Base-by-base conservation (phyloP, 1,140 invertebrate genomes). In the Zelostemma sp. region DNA sequence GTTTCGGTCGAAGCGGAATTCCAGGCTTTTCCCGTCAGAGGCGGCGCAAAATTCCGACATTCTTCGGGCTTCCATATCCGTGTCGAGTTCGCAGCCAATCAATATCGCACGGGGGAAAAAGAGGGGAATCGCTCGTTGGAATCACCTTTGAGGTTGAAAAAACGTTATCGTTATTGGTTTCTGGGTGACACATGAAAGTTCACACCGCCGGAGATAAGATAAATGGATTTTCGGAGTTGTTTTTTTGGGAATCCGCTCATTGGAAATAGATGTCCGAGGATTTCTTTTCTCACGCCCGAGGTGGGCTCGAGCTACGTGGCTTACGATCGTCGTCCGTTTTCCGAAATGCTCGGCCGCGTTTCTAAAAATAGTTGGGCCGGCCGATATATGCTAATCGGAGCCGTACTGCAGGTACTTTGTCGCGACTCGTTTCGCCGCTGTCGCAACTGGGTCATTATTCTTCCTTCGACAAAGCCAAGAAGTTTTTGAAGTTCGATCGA, bases 51-150 rank as follows among this genome's bases (percentile, higher is more conserved):
- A 78, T 80, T 80, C 77, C 78, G 69, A 80, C 75, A 70, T 78
- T 80, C 77, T 63, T 72, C 67, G 53, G 75, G 78, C 75, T 78
- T 80, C 74, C 78, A 70, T 80, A 80, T 80, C 76, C 71, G 74
- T 80, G 75, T 80, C 76, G 77, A 77, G 73, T 79, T 78, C 71
- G 74, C 63, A 63, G 67, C 61, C 73, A 78, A 80, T 80, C 76
- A 56, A 80, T 80, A 80, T 74, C 71, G 64, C 66, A 49, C 71
- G 49, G 67, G 60, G 61, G 8, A 25, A 25, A 25, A 25, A 25
- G 21, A 25, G 8, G n/a, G n/a, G n/a, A n/a, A n/a, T n/a, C 25
- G 3, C 25, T 28, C 25, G 3, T 8, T 28, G 25, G 25, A 28
- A 28, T 4, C 3, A 28, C 25, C 25, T 8, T 28, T 28, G 25